Base-by-base conservation (phyloP, 2,888 invertebrate genomes). In the Stratiomys singularior region DNA sequence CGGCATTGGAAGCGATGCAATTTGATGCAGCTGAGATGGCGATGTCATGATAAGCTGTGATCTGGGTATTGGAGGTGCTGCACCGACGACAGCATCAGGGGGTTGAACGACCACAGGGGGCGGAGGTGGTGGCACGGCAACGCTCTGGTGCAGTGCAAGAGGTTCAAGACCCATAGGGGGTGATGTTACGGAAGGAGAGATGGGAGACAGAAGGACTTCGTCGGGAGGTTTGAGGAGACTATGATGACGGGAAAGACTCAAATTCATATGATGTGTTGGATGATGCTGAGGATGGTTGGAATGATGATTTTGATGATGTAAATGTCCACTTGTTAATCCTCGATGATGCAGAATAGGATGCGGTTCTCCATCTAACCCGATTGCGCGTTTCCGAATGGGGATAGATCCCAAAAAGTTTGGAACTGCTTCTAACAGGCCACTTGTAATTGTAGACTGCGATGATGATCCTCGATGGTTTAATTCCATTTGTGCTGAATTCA, bases 401-500 rank as follows among this genome's bases (percentile, higher is more conserved):
- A 88, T 83, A 21, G 87, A 87, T 11, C 87, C 87, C 47, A 88
- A 81, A 78, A 87, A 87, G 78, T 85, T 86, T 25, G 87, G 87
- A 82, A 86, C 82, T 1, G 86, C 83, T 76, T 87, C 87, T 27
- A 80, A 64, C 21, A 86, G 82, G 56, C 87, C 84, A 76, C 86
- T 85, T 47, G 85, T 86, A 56, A 87, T 84, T n/a, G 85, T 85
- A 4, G 86, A 84, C 21, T 77, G 78, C 37, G 64, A 28, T 9
- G 77, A 25, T 82, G 81, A n/a, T 84, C 85, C 72, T 82, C 83
- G 72, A 83, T 85, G 77, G 81, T 88, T 88, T 88, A 80, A 90
- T 88, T 76, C 89, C 84, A 18, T 88, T 85, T 82, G 87, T 88
- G 72, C 88, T 84, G 81, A 90, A 84, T 11, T 85, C 81, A 11